phyloP scores from a whole-genome alignment of 2,797 vertebrate genomes.

The Hapalemur alaotrensis region DNA sequence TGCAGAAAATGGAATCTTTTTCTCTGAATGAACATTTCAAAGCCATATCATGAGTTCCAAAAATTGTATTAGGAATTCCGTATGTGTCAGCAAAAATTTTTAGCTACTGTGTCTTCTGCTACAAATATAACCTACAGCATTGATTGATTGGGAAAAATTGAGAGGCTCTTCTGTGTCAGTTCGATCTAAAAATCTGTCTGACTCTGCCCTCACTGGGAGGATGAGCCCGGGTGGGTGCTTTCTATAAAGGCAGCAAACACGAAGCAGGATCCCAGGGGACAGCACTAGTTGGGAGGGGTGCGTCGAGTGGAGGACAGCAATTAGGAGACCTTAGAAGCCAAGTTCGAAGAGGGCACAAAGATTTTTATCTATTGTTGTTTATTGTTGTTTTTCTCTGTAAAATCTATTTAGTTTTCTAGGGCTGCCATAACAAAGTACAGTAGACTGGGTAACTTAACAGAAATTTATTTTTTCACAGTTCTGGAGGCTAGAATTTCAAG shows the following conservation, averaged over 20 bases:
- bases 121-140: not conserved
- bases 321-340: not conserved
- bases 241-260: not conserved
- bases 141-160: not conserved
- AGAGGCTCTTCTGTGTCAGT: not conserved
- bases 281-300: not conserved
- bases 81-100: not conserved
- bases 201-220: not conserved
- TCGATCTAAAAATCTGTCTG: not conserved
- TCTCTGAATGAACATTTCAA: not conserved
- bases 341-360: not conserved
- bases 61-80: not conserved
- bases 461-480: not conserved
- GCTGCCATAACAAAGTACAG: not conserved
- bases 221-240: too few species aligned
- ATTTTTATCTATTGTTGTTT: not conserved
- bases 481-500: not conserved
- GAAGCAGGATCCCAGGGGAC: not conserved
- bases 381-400: not conserved
- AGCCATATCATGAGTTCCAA: not conserved
- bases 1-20: not conserved
- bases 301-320: accelerated
- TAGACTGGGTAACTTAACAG: not conserved
- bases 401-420: not conserved
- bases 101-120: not conserved